These are phyloP conservation scores for Noctua janthe DNA, from an alignment of 2,888 invertebrate genomes.

Conservation along the genomic window DNA sequence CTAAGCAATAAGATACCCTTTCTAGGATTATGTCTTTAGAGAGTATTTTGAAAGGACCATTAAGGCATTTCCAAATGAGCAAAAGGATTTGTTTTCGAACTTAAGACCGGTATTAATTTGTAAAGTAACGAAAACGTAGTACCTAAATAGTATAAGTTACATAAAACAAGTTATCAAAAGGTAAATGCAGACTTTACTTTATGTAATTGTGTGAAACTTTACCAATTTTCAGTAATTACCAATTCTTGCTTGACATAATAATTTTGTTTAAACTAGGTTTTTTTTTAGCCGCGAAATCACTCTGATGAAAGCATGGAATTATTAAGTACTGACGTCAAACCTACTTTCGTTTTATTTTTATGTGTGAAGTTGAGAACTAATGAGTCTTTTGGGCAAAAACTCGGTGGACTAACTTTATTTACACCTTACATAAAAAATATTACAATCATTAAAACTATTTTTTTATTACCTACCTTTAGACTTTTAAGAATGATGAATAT, in stretches of 20 bases:
- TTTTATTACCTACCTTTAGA: background rate
- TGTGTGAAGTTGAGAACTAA: background rate
- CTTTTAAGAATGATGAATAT: background rate
- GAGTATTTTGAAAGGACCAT: constrained; percentile 31
- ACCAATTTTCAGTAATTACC: constrained; percentile 24
- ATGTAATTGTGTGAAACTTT: constrained; percentile 33
- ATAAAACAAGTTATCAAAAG: constrained; percentile 27
- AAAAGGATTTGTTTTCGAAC: constrained; percentile 46
- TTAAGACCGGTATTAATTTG: constrained; percentile 34
- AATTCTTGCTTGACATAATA: background rate
- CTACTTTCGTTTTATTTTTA: constrained; percentile 7
- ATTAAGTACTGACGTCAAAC: background rate
- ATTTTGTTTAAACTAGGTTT: background rate
- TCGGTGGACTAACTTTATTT: background rate
- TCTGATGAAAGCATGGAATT: constrained; percentile 1
- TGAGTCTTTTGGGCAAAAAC: background rate
- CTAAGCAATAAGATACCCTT: constrained; percentile 26
- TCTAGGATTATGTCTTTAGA: constrained; percentile 38
- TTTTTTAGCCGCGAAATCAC: background rate
- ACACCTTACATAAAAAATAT: background rate
- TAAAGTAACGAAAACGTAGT: constrained; percentile 4
- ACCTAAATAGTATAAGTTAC: background rate
- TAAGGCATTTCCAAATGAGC: constrained; percentile 34
- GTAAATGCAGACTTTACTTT: constrained; percentile 18
- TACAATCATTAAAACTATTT: background rate